Evolutionary conservation across 1,140 invertebrate genomes (phyloP), one percentile per base, ranked within the genome.

Genomic region (Eumeta japonica): DNA sequence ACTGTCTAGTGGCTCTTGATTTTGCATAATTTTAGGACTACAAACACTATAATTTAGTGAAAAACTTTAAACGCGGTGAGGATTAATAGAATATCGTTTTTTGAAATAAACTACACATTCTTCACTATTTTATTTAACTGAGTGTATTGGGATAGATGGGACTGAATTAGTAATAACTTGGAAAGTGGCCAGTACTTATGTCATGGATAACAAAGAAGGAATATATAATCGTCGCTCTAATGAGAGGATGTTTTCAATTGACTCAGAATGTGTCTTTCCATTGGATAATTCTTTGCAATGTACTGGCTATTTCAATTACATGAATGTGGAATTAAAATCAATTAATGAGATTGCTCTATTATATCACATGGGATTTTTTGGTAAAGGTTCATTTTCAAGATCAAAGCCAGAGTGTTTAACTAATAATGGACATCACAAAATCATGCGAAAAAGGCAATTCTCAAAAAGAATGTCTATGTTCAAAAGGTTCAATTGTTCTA

Each of bases 321-420:
- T 81, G 39, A 80, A 77, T 44, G 82, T 88, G 2, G 82, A 83
- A 45, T 72, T 89, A 28, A 71, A 59, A 11, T 73, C 85, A 45
- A 46, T 65, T 9, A 68, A 80, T 28, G 80, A 84, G 51, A 83
- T 87, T 52, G 62, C 67, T 49, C 63, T 73, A 2, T 47, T 89
- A 3, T 77, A 85, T 65, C 80, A 81, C 17, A 86, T 83, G 79
- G 86, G 87, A 7, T 85, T 77, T 61, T 89, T 86, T 74, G 87
- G 87, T 1, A 88, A 88, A 76, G 84, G 84, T 17, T 82, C 80
- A 18, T 55, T 78, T 9, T 87, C 84, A 1, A 73, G 80, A 27
- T 79, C 81, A 19, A 77, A 74, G 46, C 85, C 84, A 17, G 60
- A 60, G 16, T 74, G 75, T 49, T 61, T 72, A 43, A 61, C 39